Evolutionary conservation across 2,113 vertebrate genomes (phyloP).

Genomic region (chimpanzee (Pan troglodytes)): NHGRI_mPanTro3-v2.1_pri NC_072407.2:132146501-132147000

Average conservation of each 20-base stretch:
- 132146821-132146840: too few species aligned
- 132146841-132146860: neutral
- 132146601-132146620: conserved; percentile 65
- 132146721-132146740: neutral
- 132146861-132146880: rapidly evolving
- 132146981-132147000: neutral
- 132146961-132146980: neutral
- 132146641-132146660: neutral
- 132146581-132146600: conserved; percentile 62
- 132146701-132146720: conserved; percentile 64
- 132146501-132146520: neutral
- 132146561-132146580: conserved; percentile 49
- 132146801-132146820: neutral
- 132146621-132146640: conserved; percentile 77
- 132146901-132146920: neutral
- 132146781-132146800: neutral
- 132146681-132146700: conserved; percentile 70
- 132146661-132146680: conserved; percentile 72
- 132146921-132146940: too few species aligned
- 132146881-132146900: neutral
- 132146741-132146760: neutral
- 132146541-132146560: neutral
- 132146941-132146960: neutral
- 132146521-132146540: rapidly evolving
- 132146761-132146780: neutral